Evolutionary conservation across 2,888 invertebrate species (phyloP), one percentile per base, ranked within the genome.

Genomic region (Amphipyra berbera): DNA sequence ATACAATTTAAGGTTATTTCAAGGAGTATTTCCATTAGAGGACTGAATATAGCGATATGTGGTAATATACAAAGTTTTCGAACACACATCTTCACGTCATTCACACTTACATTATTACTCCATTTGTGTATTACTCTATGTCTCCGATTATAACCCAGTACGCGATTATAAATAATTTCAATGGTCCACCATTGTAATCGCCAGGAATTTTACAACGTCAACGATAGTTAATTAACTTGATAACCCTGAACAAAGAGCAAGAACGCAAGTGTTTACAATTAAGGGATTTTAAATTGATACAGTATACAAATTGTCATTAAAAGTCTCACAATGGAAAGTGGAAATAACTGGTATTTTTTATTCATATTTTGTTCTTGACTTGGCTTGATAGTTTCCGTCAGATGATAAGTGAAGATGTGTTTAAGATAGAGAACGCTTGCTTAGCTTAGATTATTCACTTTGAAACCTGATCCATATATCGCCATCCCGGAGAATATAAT

Each of bases 371-470:
- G 41, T 42, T 49, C 61, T 68, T 9, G 33, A 14, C 42, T 13
- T 1, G 8, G 2, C 45, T 62, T 35, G 13, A 49, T 35, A 58
- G 50, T 52, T 53, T 57, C n/a, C 6, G 30, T 27, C 48, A 45
- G 50, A 55, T 61, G 55, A 55, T 61, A 67, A 30, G 48, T 53
- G 21, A 53, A 33, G 48, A 63, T 48, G 27, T 42, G 62, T 14
- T 45, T 6, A 4, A 63, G 68, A 68, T 70, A 68, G 42, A 46
- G 35, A 64, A 68, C 70, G 68, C 15, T 14, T 14, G 27, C 38
- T 30, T 30, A 37, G 59, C 30, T n/a, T 8, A 45, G 48, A 8
- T 68, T 44, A 53, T 53, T 40, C 41, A 50, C 15, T 27, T 9
- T 30, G 6, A 55, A 45, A 13, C n/a, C 10, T 38, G 6, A 6